Conservation (phyloP, 2,797 vertebrate genomes). For the Fratercula arctica region DNA sequence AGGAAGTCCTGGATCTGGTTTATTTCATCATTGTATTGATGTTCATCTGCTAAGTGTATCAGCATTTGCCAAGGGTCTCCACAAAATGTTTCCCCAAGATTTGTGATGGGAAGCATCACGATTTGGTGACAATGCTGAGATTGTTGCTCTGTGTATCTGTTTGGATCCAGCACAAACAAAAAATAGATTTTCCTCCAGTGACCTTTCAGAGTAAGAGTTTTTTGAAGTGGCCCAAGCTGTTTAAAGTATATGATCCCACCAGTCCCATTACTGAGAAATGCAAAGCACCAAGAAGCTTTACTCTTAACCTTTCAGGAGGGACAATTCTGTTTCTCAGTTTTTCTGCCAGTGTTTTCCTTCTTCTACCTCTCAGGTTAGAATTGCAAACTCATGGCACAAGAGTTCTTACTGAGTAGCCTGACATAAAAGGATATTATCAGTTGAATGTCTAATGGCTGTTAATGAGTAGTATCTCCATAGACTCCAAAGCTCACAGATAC, state of each 20-base stretch:
- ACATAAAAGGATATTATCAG: not conserved
- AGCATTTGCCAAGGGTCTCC: not conserved
- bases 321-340: not conserved
- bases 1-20: not conserved
- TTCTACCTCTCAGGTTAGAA: not conserved
- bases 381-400: not conserved
- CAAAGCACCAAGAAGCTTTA: not conserved
- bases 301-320: not conserved
- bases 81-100: not conserved
- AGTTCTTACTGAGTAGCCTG: not conserved
- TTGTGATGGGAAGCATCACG: not conserved
- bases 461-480: not conserved
- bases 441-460: not conserved
- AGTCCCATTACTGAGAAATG: not conserved
- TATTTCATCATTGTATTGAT: not conserved
- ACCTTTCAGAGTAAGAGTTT: not conserved
- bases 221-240: not conserved
- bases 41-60: not conserved
- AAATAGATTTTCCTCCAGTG: not conserved
- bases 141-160: not conserved
- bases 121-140: not conserved
- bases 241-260: not conserved
- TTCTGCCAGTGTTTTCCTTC: not conserved
- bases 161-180: not conserved
- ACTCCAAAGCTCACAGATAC: not conserved